phyloP scores from a whole-genome alignment of 2,888 invertebrate species.

The Drosophila falleni region DNA sequence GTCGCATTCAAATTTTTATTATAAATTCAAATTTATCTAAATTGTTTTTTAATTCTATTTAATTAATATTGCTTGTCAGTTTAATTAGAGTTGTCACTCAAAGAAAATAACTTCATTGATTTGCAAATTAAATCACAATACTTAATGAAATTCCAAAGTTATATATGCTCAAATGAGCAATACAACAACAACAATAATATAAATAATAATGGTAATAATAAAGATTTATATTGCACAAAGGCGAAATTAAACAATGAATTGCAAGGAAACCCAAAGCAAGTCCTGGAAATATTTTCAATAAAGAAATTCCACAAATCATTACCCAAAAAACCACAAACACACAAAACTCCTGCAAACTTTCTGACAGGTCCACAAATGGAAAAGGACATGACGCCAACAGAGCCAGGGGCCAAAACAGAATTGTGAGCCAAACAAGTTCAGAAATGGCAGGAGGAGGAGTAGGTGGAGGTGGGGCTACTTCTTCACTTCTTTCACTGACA shows the following conservation, averaged over 20 bases:
- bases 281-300: conserved; percentile 55
- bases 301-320: conserved; percentile 77
- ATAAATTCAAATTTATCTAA: background rate
- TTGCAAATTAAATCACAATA: conserved; percentile 24
- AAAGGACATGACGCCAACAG: conserved; percentile 30
- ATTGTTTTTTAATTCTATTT: background rate
- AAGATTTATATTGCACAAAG: conserved; percentile 23
- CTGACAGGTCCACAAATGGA: conserved; percentile 43
- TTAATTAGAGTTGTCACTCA: conserved; percentile 1
- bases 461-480: conserved; percentile 14
- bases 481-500: conserved; percentile 52
- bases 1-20: background rate
- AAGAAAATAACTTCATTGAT: conserved; percentile 22
- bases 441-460: background rate
- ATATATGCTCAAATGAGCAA: conserved; percentile 33
- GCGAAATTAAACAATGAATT: conserved; percentile 37
- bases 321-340: conserved; percentile 54
- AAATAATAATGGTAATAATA: conserved; percentile 44
- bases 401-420: conserved; percentile 25
- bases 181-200: conserved; percentile 9
- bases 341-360: conserved; percentile 57
- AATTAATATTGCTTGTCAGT: conserved; percentile 4
- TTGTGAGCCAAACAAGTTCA: conserved; percentile 36
- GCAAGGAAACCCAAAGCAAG: background rate
- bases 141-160: conserved; percentile 39